phyloP scores from a whole-genome alignment of 2,113 vertebrate species.

The Halichoeres trimaculatus region DNA sequence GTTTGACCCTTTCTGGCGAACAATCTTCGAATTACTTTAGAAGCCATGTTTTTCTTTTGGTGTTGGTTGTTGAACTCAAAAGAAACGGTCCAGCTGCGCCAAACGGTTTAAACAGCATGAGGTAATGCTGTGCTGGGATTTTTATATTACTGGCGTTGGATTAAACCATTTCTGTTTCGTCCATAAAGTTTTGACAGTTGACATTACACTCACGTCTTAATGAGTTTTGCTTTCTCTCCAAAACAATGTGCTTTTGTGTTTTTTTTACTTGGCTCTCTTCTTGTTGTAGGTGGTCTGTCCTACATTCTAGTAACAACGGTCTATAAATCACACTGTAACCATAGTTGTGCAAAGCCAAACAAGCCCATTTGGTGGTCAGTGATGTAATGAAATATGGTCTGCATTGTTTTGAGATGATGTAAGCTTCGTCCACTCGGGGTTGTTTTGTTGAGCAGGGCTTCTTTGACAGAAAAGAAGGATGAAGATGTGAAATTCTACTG shows the following conservation, averaged over 20 bases:
- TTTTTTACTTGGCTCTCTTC: not conserved
- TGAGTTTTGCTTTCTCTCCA: slow-evolving; percentile 7
- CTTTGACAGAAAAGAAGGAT: slow-evolving; percentile 20
- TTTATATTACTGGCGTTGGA: not conserved
- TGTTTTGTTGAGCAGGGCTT: slow-evolving; percentile 17
- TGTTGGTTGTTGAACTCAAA: slow-evolving; percentile 11
- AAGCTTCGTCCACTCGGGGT: slow-evolving; percentile 21
- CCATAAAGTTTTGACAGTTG: not conserved
- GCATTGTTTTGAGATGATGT: slow-evolving; percentile 51
- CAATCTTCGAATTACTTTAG: slow-evolving; percentile 6
- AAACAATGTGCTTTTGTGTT: not conserved
- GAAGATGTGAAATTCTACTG: slow-evolving; percentile 44
- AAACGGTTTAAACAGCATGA: slow-evolving; percentile 4
- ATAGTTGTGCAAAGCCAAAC: slow-evolving; percentile 46
- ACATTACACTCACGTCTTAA: slow-evolving; percentile 9
- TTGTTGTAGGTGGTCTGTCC: slow-evolving; percentile 44
- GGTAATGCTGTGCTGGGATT: slow-evolving; percentile 31
- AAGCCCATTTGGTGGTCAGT: slow-evolving; percentile 33
- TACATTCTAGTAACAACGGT: slow-evolving; percentile 17
- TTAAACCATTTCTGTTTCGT: too few species aligned
- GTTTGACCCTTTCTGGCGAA: not conserved
- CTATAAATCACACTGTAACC: slow-evolving; percentile 49
- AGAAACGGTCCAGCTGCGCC: not conserved
- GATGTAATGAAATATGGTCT: slow-evolving; percentile 48
- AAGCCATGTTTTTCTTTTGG: slow-evolving; percentile 12